These are phyloP conservation scores for Forbesichthys agassizii DNA, from an alignment of 2,113 vertebrate species.

Conservation along the genomic window DNA sequence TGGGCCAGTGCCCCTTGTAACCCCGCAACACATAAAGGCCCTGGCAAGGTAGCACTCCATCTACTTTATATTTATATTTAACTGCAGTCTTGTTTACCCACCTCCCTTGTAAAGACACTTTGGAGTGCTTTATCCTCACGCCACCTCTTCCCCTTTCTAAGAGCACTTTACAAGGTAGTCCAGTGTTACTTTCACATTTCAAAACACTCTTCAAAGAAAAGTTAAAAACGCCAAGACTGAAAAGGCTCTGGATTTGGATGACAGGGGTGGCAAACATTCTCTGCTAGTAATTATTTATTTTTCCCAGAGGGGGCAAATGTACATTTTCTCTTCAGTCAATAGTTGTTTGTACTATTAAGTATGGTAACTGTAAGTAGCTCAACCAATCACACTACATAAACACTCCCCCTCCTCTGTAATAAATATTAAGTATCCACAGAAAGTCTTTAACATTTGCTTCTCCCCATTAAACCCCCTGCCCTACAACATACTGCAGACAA, in stretches of 20 bases:
- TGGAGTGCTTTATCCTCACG: neutral
- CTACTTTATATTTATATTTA: slow-evolving; percentile 4
- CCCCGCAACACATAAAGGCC: slow-evolving; percentile 38
- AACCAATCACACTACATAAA: slow-evolving; percentile 14
- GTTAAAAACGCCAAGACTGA: neutral
- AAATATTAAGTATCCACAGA: too few relatives aligned
- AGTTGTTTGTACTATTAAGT: neutral
- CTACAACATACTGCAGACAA: neutral
- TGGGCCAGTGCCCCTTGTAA: slow-evolving; percentile 15
- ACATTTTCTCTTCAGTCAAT: neutral
- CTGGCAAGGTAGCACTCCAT: slow-evolving; percentile 35
- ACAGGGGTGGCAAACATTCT: neutral
- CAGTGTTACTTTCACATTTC: neutral
- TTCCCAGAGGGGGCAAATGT: neutral
- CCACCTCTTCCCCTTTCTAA: neutral
- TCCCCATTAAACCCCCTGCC: neutral
- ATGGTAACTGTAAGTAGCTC: neutral
- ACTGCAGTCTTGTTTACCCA: neutral
- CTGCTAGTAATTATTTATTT: neutral
- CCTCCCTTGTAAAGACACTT: neutral
- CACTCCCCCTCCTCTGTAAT: neutral
- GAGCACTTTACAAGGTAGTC: neutral
- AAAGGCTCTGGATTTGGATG: neutral
- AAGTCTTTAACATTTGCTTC: neutral
- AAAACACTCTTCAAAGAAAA: neutral